A percentile compares a stretch with the other conserved stretches of the same genome.
Conservation (phyloP, 2,797 vertebrate species). For the Apodemus agrarius region DNA sequence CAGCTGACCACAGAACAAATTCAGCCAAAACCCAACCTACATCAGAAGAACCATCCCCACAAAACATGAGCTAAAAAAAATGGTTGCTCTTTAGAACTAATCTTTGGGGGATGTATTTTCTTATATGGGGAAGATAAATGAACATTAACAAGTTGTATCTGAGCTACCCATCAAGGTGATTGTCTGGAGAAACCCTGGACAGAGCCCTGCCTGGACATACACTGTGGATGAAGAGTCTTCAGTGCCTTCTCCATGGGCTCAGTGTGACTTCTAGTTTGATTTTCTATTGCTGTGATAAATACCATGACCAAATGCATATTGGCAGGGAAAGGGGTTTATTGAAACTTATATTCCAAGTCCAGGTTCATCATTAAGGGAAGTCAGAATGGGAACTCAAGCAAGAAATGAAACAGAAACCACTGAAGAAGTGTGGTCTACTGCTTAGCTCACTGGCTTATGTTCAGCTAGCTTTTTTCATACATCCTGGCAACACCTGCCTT, state of each 20-base stretch:
- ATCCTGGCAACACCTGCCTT: neutral
- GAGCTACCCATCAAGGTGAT: neutral
- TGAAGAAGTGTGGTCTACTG: neutral
- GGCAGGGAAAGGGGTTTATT: neutral
- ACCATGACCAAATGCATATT: neutral
- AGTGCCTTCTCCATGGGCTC: neutral
- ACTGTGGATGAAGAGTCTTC: neutral
- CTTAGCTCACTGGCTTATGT: neutral
- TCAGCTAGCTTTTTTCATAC: neutral
- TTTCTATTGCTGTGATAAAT: neutral
- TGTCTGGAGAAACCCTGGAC: neutral
- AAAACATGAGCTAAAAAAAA: slow-evolving; percentile 2
- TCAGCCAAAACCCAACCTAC: neutral
- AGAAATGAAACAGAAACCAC: neutral
- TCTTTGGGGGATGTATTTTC: neutral
- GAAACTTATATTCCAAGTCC: neutral
- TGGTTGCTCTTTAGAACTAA: neutral
- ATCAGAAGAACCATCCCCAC: neutral
- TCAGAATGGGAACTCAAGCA: neutral
- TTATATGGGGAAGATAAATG: neutral
- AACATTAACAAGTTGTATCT: neutral
- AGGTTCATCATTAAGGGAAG: neutral
- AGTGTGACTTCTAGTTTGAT: neutral
- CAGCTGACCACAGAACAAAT: neutral
- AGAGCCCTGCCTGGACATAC: neutral